Evolutionary conservation across 2,797 vertebrate species (phyloP), one percentile per base, ranked within the genome.

Genomic region (Channa striata): DNA sequence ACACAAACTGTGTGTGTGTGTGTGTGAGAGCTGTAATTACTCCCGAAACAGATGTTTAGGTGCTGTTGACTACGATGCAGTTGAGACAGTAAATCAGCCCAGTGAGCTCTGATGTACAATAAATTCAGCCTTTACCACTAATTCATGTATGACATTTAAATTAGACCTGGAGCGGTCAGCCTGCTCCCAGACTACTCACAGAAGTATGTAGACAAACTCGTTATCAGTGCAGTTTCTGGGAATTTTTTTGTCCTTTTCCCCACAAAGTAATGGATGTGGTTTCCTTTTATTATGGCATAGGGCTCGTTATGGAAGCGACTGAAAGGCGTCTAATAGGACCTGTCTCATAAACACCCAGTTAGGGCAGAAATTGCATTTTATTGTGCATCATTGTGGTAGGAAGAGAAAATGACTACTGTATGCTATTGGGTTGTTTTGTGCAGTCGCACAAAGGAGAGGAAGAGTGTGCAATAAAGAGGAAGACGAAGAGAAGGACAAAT

Each of bases 311-410:
- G 44, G 39, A 80, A 53, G 40, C 40, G 65, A 79, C 72, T 81
- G 61, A 77, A 67, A 74, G 67, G 36, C 46, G 0, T 68, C 70
- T 82, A 76, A 86, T 81, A 60, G 85, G 74, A 77, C 58, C 39
- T 47, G 39, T 74, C 62, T 78, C 81, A 78, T 85, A 81, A 87
- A 85, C 82, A 82, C 78, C 72, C 77, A 84, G 68, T 85, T 52
- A 76, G 59, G 58, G 50, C 11, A 62, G 67, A 72, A 76, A 84
- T 69, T 77, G 59, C 59, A 63, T 62, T 70, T 77, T 64, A 72
- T 78, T 70, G 75, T 70, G 61, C 56, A 70, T 71, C 57, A 58
- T 64, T 78, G 54, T 60, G 61, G 69, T 57, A 54, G 59, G 44
- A 74, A 56, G 34, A 51, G 36, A 16, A 49, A 46, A 77, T 47